Evolutionary conservation across 37 sponge, comb jelly and placozoan species (phyloP).

Genomic region (Haliclona indistincta): DNA sequence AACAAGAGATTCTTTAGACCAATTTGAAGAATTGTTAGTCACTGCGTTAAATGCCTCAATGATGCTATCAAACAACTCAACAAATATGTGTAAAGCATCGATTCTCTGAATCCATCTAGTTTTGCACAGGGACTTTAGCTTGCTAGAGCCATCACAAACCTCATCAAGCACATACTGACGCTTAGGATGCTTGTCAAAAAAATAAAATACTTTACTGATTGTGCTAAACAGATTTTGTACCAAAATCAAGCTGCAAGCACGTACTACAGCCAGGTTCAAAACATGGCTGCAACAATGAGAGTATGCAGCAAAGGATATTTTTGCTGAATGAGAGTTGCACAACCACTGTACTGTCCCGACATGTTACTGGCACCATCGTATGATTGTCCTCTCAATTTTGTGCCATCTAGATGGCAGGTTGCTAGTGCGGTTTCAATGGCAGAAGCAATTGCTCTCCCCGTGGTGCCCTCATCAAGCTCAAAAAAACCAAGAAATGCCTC

Average conservation of each 20-base stretch:
- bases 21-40: slow-evolving; percentile 6
- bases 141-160: background rate
- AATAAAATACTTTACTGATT: slow-evolving; percentile 12
- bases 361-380: slow-evolving; percentile 65
- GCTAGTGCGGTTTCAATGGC: slow-evolving; percentile 13
- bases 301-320: slow-evolving; percentile 40
- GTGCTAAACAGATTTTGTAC: slow-evolving; percentile 38
- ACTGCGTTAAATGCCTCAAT: slow-evolving; percentile 13
- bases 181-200: slow-evolving; percentile 36
- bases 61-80: slow-evolving; percentile 18
- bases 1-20: slow-evolving; percentile 15
- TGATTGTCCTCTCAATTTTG: slow-evolving; percentile 34
- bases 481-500: slow-evolving; percentile 11
- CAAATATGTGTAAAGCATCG: slow-evolving; percentile 40
- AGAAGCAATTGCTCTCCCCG: slow-evolving; percentile 42
- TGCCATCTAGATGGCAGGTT: slow-evolving; percentile 25
- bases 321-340: slow-evolving; percentile 21
- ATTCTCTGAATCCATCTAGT: slow-evolving; percentile 50
- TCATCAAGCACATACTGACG: slow-evolving; percentile 27
- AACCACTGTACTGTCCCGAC: slow-evolving; percentile 40
- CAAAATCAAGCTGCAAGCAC: slow-evolving; percentile 9
- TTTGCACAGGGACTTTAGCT: slow-evolving; percentile 30
- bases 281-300: slow-evolving; percentile 45
- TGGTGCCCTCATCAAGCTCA: slow-evolving; percentile 22
- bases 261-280: slow-evolving; percentile 48